Evolutionary conservation across 2,113 vertebrate genomes (phyloP), one percentile per base, ranked within the genome.

Genomic region (Myanophis thanlyinensis): DNA sequence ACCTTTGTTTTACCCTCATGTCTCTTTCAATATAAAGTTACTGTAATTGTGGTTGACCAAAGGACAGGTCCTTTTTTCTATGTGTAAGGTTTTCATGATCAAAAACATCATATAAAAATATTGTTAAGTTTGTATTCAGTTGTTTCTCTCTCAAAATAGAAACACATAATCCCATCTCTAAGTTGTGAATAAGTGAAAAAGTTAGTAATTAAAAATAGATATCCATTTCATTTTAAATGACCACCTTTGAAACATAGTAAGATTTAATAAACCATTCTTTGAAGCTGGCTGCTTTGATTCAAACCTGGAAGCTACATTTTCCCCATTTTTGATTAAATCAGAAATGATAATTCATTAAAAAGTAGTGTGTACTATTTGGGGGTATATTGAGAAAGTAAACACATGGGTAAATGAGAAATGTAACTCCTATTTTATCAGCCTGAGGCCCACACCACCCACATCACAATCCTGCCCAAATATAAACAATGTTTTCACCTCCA

Each of bases 11-110:
- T 93, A 40, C 2, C 59, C 27, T 11, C 6, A 89, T 1, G 1
- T 52, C 89, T 90, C 30, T 18, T 95, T 93, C 54, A 73, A 0
- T 40, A 89, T 67, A 93, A 95, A 92, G 30, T 93, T 67, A 93
- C 3, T 46, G 4, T 90, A 93, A 95, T 80, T 89, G 18, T 15
- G 30, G 40, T 48, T 92, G 90, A 93, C 91, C 49, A 25, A 95
- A 94, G 40, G 92, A 85, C 46, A 49, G 22, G 73, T 92, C 91
- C 90, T 95, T 53, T 89, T 6, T 87, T 73, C 40, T 92, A 3
- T 7, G 54, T 4, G 44, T 73, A 67, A 4, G 62, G 30, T 35
- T n/a, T 35, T n/a, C 91, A 94, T 62, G 59, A 96, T 95, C 47
- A 56, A 54, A 89, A 59, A 93, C 23, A 89, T 95, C 49, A 86